phyloP scores from a whole-genome alignment of 2,888 invertebrate genomes.

The Megaustenia siamemsis region DNA sequence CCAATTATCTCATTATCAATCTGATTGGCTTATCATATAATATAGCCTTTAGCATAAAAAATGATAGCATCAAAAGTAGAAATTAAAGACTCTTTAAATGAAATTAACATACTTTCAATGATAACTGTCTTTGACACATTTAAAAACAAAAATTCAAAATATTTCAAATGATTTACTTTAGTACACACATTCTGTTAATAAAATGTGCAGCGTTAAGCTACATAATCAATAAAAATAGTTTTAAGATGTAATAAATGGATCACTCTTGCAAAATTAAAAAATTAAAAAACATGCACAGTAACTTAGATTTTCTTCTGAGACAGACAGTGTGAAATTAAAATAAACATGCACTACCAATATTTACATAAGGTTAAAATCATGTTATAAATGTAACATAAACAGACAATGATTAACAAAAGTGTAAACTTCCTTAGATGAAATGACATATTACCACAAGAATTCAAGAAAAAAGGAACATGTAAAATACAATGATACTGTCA shows the following conservation, averaged over 20 bases:
- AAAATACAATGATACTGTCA: neutral
- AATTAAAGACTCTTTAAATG: too few relatives aligned
- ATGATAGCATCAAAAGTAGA: too few relatives aligned
- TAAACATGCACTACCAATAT: neutral
- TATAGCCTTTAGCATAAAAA: too few relatives aligned
- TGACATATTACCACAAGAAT: constrained; percentile 45
- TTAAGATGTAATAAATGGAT: neutral
- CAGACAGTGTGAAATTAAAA: neutral
- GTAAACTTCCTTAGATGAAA: neutral
- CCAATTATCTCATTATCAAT: too few relatives aligned
- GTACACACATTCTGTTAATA: neutral
- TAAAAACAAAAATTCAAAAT: neutral
- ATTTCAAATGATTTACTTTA: neutral
- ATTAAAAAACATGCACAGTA: neutral
- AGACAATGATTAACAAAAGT: neutral
- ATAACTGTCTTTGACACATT: too few relatives aligned
- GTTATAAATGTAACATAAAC: constrained; percentile 39
- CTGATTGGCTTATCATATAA: too few relatives aligned
- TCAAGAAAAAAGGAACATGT: neutral
- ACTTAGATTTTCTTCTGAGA: neutral
- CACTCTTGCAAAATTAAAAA: neutral
- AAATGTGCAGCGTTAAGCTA: neutral
- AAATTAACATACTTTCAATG: too few relatives aligned
- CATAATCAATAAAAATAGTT: neutral
- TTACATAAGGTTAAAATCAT: neutral